phyloP scores from a whole-genome alignment of 2,113 vertebrate genomes.

The Onychorhynchus coronatus region DNA sequence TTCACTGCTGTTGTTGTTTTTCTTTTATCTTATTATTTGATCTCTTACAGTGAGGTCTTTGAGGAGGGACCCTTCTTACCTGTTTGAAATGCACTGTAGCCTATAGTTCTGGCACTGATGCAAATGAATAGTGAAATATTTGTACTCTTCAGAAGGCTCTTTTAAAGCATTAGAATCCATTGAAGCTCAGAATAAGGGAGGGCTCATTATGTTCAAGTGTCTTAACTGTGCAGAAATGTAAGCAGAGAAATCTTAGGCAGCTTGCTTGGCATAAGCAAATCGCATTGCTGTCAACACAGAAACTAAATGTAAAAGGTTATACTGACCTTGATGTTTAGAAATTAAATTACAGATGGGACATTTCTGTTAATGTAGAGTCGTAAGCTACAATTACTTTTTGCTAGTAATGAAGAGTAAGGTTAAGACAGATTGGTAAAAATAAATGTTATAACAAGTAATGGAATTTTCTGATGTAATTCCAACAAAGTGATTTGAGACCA shows the following conservation, averaged over 20 bases:
- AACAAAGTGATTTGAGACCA: neutral
- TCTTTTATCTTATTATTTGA: neutral
- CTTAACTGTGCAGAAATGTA: neutral
- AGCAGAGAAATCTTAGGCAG: neutral
- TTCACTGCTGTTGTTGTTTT: neutral
- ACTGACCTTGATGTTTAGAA: constrained; percentile 14
- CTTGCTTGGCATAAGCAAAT: neutral
- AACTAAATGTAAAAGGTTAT: neutral
- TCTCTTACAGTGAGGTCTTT: neutral
- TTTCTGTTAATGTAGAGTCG: neutral
- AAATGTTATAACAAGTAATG: neutral
- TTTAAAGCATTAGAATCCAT: neutral
- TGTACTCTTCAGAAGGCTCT: neutral
- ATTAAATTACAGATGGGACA: neutral
- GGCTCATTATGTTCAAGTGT: neutral
- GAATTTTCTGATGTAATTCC: neutral
- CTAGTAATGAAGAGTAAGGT: neutral
- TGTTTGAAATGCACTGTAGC: neutral
- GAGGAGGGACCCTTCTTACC: neutral
- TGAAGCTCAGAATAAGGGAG: neutral
- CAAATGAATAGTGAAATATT: neutral
- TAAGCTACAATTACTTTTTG: neutral
- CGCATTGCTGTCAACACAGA: neutral
- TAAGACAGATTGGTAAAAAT: neutral
- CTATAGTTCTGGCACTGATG: neutral